Evolutionary conservation across 2,888 invertebrate species (phyloP).

Genomic region (Rhingia rostrata): DNA sequence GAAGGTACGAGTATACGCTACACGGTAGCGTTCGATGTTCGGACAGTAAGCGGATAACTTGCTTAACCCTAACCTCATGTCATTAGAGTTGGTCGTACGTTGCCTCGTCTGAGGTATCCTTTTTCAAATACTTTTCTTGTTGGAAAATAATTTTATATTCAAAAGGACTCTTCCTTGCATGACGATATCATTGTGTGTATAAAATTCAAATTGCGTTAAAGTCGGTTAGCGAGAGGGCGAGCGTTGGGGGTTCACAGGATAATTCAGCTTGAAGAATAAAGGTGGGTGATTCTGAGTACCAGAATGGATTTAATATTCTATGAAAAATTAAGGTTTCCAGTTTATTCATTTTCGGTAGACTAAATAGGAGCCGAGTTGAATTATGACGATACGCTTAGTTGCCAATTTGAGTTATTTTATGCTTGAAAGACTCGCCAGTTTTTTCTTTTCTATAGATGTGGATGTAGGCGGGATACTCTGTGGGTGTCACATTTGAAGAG

Average conservation of each 20-base stretch:
- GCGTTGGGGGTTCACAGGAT: neutral
- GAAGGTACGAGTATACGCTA: constrained; percentile 8
- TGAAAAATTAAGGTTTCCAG: constrained; percentile 18
- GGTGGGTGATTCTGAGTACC: neutral
- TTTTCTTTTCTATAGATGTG: constrained; percentile 21
- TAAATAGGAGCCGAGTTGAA: constrained; percentile 48
- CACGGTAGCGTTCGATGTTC: neutral
- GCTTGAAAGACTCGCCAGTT: too few species aligned
- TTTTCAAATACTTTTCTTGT: constrained; percentile 7
- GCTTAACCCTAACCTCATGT: constrained; percentile 56
- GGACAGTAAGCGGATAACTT: constrained; percentile 55
- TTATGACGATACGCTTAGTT: constrained; percentile 63
- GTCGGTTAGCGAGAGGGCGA: neutral
- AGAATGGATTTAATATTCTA: neutral
- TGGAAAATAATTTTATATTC: constrained; percentile 15
- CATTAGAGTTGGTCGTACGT: constrained; percentile 38
- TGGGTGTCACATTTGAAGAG: neutral
- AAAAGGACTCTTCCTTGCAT: neutral
- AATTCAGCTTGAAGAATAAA: constrained; percentile 2
- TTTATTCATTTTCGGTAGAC: constrained; percentile 40
- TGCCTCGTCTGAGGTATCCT: constrained; percentile 7
- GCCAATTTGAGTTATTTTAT: constrained; percentile 58
- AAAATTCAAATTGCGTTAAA: constrained; percentile 20
- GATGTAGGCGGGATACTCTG: neutral
- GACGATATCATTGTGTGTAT: neutral